Evolutionary conservation across 2,113 vertebrate species (phyloP).

Genomic region (Cephalopholis sonnerati): DNA sequence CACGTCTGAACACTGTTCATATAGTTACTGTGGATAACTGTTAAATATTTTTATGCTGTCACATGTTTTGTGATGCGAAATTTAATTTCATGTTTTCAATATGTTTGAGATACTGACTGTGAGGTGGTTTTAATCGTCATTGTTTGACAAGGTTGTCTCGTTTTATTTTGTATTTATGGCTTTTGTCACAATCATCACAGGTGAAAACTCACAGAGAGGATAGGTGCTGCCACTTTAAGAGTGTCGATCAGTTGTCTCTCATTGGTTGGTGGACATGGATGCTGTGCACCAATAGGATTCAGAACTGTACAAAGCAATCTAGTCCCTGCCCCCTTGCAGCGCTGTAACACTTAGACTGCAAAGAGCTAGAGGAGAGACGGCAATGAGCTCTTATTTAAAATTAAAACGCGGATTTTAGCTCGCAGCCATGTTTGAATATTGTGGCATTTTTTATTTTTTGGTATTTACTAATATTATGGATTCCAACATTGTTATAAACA

Average conservation of each 20-base stretch:
- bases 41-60: neutral
- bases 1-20: neutral
- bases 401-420: neutral
- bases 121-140: neutral
- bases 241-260: constrained; percentile 15
- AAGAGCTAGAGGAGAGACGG: constrained; percentile 42
- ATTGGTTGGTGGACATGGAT: constrained; percentile 73
- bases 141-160: neutral
- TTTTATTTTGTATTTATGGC: neutral
- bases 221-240: constrained; percentile 48
- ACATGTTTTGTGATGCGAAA: neutral
- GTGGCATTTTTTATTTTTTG: neutral
- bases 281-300: constrained; percentile 81
- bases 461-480: neutral
- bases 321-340: constrained; percentile 81
- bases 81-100: neutral
- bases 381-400: neutral
- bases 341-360: constrained; percentile 67
- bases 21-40: neutral
- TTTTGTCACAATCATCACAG: neutral
- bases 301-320: constrained; percentile 82
- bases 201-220: neutral
- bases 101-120: neutral
- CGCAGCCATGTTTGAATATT: neutral
- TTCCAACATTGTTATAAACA: neutral